Evolutionary conservation across 2,113 vertebrate genomes (phyloP).

Genomic region (Propithecus coquereli): DNA sequence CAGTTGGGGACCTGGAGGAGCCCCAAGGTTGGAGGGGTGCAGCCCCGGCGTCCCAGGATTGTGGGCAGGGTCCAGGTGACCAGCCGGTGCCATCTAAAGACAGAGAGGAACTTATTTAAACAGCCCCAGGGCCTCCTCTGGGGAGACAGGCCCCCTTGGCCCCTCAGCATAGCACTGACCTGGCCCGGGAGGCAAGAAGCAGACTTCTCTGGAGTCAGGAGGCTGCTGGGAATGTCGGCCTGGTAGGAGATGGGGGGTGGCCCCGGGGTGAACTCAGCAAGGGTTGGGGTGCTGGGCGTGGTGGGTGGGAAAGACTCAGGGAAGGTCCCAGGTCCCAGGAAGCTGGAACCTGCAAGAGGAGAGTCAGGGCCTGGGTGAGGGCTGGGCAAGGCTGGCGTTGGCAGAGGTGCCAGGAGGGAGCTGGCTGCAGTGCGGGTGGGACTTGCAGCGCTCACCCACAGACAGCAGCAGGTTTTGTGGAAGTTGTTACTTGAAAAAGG

Average conservation of each 20-base stretch:
- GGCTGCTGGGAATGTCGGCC: constrained; percentile 86
- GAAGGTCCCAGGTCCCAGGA: constrained; percentile 87
- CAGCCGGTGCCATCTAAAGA: constrained; percentile 83
- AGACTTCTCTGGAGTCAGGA: constrained; percentile 87
- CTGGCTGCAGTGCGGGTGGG: accelerated
- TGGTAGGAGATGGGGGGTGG: constrained; percentile 89
- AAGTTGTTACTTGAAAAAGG: not conserved
- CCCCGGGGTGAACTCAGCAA: constrained; percentile 88
- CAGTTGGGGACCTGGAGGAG: constrained; percentile 82
- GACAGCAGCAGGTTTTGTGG: not conserved
- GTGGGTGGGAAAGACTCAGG: constrained; percentile 88
- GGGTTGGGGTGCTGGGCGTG: constrained; percentile 86
- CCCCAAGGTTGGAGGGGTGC: constrained; percentile 80
- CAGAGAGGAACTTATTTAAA: accelerated
- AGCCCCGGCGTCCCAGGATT: constrained; percentile 85
- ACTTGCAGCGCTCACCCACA: accelerated
- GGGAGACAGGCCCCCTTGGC: no score
- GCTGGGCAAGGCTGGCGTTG: not conserved
- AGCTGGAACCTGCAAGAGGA: constrained; percentile 84
- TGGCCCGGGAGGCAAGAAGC: constrained; percentile 84
- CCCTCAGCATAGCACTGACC: constrained; percentile 73
- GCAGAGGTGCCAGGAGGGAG: not conserved
- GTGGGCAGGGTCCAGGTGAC: constrained; percentile 88
- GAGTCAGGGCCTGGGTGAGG: not conserved
- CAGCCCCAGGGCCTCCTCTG: not conserved